phyloP scores from a whole-genome alignment of 2,888 invertebrate genomes.

The Rutpela maculata region DNA sequence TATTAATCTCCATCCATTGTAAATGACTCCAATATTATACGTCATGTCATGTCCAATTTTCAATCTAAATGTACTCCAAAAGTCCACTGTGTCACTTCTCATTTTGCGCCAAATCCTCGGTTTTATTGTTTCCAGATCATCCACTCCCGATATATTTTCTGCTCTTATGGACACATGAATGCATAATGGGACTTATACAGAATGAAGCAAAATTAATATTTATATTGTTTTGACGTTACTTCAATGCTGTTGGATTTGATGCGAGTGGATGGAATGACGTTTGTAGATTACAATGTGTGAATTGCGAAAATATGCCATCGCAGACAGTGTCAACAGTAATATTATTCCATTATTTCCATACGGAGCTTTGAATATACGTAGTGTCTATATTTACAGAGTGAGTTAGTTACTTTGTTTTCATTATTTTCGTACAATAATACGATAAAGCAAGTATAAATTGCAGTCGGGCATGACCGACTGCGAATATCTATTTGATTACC shows the following conservation, averaged over 20 bases:
- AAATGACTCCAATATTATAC: conserved; percentile 21
- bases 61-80: conserved; percentile 5
- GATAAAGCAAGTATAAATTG: too few relatives aligned
- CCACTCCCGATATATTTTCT: neutral
- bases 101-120: conserved; percentile 3
- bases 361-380: too few relatives aligned
- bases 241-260: neutral
- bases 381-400: too few relatives aligned
- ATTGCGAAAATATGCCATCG: neutral
- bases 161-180: neutral
- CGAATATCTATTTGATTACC: too few relatives aligned
- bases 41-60: conserved; percentile 27
- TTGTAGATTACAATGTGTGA: neutral
- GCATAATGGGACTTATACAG: neutral
- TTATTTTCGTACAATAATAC: too few relatives aligned
- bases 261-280: neutral
- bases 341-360: too few relatives aligned
- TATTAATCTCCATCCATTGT: conserved; percentile 35
- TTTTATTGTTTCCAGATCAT: neutral
- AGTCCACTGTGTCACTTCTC: conserved; percentile 5
- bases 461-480: too few relatives aligned
- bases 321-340: neutral
- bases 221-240: neutral
- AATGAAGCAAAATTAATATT: neutral
- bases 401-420: too few relatives aligned